Conservation (phyloP, 2,113 vertebrate species). For the Cochlearius cochlearius region DNA sequence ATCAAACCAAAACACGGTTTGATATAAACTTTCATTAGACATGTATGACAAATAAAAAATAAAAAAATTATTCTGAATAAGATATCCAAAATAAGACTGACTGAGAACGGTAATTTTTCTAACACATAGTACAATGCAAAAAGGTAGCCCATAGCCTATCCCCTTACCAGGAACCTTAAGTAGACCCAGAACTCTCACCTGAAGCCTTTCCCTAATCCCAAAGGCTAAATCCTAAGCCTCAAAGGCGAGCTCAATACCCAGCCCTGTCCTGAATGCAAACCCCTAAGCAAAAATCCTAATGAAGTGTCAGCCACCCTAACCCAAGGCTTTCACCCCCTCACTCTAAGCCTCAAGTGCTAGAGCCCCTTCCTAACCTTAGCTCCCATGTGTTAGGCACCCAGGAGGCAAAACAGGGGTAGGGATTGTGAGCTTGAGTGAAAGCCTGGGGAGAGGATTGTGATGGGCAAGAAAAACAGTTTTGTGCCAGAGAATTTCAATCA, state of each 20-base stretch:
- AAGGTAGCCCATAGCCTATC: not conserved
- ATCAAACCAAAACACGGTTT: not conserved
- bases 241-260: not conserved
- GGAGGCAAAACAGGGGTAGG: not conserved
- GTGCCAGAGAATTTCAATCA: not conserved
- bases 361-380: not conserved
- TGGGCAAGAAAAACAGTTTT: not conserved
- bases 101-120: not conserved
- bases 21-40: not conserved
- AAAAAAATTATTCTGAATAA: not conserved
- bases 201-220: not conserved
- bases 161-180: not conserved
- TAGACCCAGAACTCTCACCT: not conserved
- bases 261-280: not conserved
- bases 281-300: not conserved
- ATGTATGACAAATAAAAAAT: not conserved
- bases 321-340: not conserved
- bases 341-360: not conserved
- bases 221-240: not conserved
- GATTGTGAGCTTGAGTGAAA: not conserved
- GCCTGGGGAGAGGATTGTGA: not conserved
- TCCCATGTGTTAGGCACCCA: not conserved
- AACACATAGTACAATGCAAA: not conserved
- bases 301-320: not conserved
- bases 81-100: not conserved